phyloP scores from a whole-genome alignment of 2,797 vertebrate species.

The Merluccius polli region DNA sequence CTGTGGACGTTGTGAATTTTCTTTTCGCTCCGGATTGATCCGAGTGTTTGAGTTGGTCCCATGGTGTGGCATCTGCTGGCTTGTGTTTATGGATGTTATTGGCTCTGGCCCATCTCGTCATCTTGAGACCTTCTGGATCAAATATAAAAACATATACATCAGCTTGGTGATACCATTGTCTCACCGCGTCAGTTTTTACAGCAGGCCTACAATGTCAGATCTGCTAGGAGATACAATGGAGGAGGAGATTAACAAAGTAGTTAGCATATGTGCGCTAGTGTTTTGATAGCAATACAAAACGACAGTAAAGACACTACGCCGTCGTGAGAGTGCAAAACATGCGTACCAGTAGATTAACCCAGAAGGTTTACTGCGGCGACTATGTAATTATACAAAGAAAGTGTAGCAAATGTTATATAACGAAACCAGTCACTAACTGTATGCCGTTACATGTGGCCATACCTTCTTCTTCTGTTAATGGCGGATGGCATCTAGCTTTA shows the following conservation, averaged over 20 bases:
- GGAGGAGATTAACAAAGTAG: not conserved
- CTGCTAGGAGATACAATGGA: not conserved
- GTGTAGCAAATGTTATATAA: not conserved
- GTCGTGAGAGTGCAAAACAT: not conserved
- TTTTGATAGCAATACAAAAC: not conserved
- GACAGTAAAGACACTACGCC: not conserved
- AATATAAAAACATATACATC: not conserved
- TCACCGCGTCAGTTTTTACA: too few species aligned
- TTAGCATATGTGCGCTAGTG: not conserved
- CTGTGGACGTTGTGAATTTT: not conserved
- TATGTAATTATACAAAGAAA: not conserved
- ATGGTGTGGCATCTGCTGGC: conserved; percentile 79
- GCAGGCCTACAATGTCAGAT: not conserved
- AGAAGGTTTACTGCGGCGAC: not conserved
- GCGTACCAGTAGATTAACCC: not conserved
- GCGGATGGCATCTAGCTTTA: too few species aligned
- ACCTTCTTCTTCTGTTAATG: too few species aligned
- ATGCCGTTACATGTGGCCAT: not conserved
- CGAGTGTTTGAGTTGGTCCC: conserved; percentile 73
- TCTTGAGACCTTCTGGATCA: conserved; percentile 37
- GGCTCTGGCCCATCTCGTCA: conserved; percentile 88
- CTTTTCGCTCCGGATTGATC: not conserved
- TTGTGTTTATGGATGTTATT: conserved; percentile 72
- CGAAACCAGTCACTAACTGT: not conserved
- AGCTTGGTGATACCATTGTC: not conserved